Evolutionary conservation across 1,140 invertebrate species (phyloP), one percentile per base, ranked within the genome.

Genomic region (Copidosoma floridanum): DNA sequence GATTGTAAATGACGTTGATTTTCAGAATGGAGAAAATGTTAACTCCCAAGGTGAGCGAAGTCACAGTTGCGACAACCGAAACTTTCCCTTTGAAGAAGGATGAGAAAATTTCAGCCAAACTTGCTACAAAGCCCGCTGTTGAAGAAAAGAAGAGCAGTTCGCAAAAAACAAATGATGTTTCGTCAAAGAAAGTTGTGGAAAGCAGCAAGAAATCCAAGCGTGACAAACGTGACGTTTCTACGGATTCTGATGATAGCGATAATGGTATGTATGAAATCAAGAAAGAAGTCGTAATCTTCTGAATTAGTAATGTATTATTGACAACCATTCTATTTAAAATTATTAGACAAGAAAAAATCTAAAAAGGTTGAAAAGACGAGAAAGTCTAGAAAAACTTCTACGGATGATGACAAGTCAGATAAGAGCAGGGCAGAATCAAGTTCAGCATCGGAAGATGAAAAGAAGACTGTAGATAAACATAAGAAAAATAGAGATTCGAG

Each of bases 171-270:
- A 12, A 58, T 0, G 78, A 80, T 29, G 8, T 64, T 35, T 50
- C 64, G 2, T 40, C 57, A 0, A 80, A 79, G 26, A 80, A 79
- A 65, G 38, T 68, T 24, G 35, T 65, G 4, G 83, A 84, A 57
- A 55, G 14, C 10, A 69, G 66, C 41, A 71, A 81, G 56, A 80
- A 79, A 66, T 52, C 68, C 0, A 77, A 78, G 56, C 72, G 71
- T 57, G 81, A 82, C 29, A 82, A 82, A 66, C 68, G 72, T 0
- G 72, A 78, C 57, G 59, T 69, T 41, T 77, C 82, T 32, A 79
- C 82, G 0, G 82, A 84, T 23, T 81, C 78, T 37, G 81, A 84
- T 29, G 78, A 80, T 24, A 79, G 77, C 46, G 82, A 82, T 52
- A 74, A 79, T 64, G 77, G 78, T 74, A 70, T 56, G 62, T 57